Conservation (phyloP, 2,113 vertebrate species). For the Ammospiza nelsoni region DNA sequence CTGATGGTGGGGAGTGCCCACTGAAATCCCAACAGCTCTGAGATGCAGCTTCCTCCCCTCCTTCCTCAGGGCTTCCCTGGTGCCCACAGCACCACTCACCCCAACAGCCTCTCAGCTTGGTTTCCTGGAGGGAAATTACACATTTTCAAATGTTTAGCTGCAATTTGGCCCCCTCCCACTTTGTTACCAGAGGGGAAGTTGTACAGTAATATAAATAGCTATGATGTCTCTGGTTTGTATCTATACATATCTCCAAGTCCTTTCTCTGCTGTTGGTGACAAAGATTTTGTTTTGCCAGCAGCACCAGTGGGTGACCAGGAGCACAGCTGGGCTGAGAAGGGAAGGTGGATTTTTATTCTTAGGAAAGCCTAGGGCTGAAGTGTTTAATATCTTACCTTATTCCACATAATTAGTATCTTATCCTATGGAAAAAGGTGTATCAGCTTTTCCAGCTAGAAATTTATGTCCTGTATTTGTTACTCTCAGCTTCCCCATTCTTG, state of each 20-base stretch:
- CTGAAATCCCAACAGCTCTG: background rate
- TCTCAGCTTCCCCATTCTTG: background rate
- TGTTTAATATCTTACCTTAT: background rate
- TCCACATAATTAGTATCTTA: background rate
- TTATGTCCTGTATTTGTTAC: background rate
- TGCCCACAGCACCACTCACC: rapidly evolving
- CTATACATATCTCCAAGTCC: background rate
- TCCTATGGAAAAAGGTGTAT: background rate
- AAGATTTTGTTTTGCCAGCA: background rate
- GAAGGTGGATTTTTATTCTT: background rate
- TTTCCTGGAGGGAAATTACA: background rate
- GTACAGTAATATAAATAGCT: background rate
- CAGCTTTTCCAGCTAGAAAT: background rate
- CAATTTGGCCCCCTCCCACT: background rate
- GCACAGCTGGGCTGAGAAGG: background rate
- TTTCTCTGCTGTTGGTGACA: background rate
- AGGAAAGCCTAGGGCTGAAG: background rate
- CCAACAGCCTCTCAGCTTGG: rapidly evolving
- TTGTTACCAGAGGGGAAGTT: background rate
- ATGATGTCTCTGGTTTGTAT: background rate
- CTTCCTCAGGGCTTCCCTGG: background rate
- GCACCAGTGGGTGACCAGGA: background rate
- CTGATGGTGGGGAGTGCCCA: too few relatives aligned
- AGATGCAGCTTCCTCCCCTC: rapidly evolving
- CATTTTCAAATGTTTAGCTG: background rate